Conservation (phyloP, 2,797 vertebrate genomes). For the Echiichthys vipera region DNA sequence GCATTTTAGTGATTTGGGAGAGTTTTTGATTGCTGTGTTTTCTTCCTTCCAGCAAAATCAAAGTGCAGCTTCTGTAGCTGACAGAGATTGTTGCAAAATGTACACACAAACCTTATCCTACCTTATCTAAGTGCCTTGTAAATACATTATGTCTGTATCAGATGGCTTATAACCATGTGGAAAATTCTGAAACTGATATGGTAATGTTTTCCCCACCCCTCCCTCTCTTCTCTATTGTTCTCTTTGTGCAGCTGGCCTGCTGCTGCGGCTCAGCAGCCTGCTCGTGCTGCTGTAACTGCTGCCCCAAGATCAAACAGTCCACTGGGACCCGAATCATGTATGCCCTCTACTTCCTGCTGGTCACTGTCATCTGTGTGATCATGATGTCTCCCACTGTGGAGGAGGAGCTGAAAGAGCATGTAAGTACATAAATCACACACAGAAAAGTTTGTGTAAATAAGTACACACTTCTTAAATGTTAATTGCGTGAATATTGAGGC, state of each 20-base stretch:
- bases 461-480: not conserved
- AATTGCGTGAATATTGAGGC: not conserved
- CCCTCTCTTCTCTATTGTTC: constrained; percentile 6
- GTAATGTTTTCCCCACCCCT: constrained; percentile 12
- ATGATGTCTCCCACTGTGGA: constrained; percentile 97
- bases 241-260: constrained; percentile 90
- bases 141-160: constrained; percentile 11
- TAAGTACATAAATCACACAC: constrained; percentile 56
- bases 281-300: constrained; percentile 93
- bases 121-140: not conserved
- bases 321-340: constrained; percentile 97
- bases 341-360: constrained; percentile 93
- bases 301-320: constrained; percentile 97
- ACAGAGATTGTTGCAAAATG: not conserved
- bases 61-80: not conserved
- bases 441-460: not conserved
- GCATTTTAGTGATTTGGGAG: not conserved
- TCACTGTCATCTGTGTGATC: constrained; percentile 90
- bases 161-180: constrained; percentile 11
- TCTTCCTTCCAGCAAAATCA: not conserved
- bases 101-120: not conserved
- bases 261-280: constrained; percentile 94
- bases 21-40: not conserved
- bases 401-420: constrained; percentile 72
- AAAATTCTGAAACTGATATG: constrained; percentile 12